phyloP scores from a whole-genome alignment of 2,888 invertebrate genomes.

The Erannis defoliaria region DNA sequence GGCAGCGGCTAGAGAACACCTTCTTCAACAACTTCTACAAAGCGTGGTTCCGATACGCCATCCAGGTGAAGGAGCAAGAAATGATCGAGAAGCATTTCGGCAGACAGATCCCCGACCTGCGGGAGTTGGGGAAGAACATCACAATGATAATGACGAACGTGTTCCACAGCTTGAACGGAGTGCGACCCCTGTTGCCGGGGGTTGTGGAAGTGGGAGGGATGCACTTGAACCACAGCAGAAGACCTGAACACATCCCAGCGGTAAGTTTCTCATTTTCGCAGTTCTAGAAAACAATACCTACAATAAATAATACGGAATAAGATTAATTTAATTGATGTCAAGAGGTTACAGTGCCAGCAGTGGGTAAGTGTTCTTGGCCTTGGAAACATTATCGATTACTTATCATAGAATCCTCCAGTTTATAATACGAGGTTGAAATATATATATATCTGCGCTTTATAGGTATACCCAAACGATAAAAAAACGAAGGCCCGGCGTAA shows the following conservation, averaged over 20 bases:
- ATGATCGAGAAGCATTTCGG: constrained; percentile 79
- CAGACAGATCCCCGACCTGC: constrained; percentile 78
- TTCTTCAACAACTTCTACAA: constrained; percentile 62
- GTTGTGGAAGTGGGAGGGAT: constrained; percentile 89
- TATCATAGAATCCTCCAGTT: neutral
- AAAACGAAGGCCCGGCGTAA: too few species aligned
- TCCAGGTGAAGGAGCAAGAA: constrained; percentile 68
- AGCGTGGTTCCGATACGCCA: constrained; percentile 65
- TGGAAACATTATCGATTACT: neutral
- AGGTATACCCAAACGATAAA: too few species aligned
- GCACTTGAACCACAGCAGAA: constrained; percentile 76
- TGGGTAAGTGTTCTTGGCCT: neutral
- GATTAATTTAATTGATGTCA: neutral
- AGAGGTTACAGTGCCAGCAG: neutral
- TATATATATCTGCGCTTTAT: too few species aligned
- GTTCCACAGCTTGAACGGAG: constrained; percentile 87
- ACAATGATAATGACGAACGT: constrained; percentile 87
- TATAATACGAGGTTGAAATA: too few species aligned
- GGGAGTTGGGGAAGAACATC: constrained; percentile 81
- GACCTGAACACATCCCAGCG: constrained; percentile 70
- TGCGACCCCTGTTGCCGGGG: constrained; percentile 84
- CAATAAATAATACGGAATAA: neutral
- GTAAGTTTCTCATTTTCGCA: constrained; percentile 58
- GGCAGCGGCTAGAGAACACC: constrained; percentile 77
- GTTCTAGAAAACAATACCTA: neutral